Base-by-base conservation (phyloP, 2,113 vertebrate species). In the Bufo gargarizans region DNA sequence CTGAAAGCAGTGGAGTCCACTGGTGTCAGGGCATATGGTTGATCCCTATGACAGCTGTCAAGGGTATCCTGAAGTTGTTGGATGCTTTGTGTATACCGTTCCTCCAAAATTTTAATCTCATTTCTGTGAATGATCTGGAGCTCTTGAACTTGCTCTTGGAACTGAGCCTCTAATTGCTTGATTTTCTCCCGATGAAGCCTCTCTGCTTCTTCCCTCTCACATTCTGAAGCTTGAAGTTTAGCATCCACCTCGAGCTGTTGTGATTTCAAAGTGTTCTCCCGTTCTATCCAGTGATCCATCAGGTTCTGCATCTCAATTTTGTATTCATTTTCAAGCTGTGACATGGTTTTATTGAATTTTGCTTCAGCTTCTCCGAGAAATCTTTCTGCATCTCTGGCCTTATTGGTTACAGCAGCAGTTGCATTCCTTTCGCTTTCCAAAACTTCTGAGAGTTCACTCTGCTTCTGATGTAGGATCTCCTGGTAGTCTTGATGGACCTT, bases 341-440 rank as follows among this genome's bases (percentile, higher is more conserved):
- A 94, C 3, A 95, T 90, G 89, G 93, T 94, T 78, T 91, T 93
- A 58, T 92, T 93, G 91, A 95, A 97, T 4, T 91, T 92, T 0
- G 92, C 91, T 63, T 96, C 95, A 2, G 94, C 93, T 74, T 96
- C 93, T 8, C 92, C 93, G 86, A 97, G 86, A 6, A 93, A 91
- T 80, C 93, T 92, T 90, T 95, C 93, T 91, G 96, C 95, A 17
- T 71, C 91, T n/a, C 94, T 92, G 8, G 94, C 95, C 90, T 95
- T 93, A 89, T 91, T 89, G 4, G 96, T 93, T 90, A 97, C 96
- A 1, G 92, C 92, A 84, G 95, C 96, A 20, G 97, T 95, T 0
- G 95, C 93, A 0, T 94, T 92, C 0, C 97, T 98, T 89, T 99
- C 97, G 84, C 92, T 93, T 59, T 97, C 94, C 0, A 98, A 90